Evolutionary conservation across 1,140 invertebrate genomes (phyloP), one percentile per base, ranked within the genome.

Genomic region (Dolichoris vasculosae): DNA sequence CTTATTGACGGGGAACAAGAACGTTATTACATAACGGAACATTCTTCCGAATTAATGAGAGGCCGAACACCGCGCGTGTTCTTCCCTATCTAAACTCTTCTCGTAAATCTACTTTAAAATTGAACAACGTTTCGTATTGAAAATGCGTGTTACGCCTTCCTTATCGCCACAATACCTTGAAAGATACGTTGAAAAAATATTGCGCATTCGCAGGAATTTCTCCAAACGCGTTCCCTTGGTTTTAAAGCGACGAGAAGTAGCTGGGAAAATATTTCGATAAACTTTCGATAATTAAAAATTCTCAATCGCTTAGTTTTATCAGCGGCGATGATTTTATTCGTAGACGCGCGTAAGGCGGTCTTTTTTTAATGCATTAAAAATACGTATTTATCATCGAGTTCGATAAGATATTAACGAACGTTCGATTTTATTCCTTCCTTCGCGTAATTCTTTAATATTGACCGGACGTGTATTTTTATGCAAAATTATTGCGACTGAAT

Each of bases 71-170:
- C 6, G 71, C 71, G 20, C 71, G 17, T 32, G 67, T 59, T 13
- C 17, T n/a, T 8, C n/a, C 38, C 87, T 88, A 88, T 88, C 85
- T 67, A 77, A 87, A 85, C 75, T 75, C 40, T 63, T 83, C 43
- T 78, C 79, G 71, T 89, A 88, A 88, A 89, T 88, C 87, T 76
- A 26, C 13, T 86, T 83, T 83, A 48, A 73, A 86, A 86, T 38
- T 71, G 84, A 59, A 78, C 79, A 85, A 67, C 64, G 17, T n/a
- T 77, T 88, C 75, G 69, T n/a, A 89, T 88, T 88, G 87, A 76
- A 88, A 87, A 75, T 46, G 71, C 71, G 71, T 32, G 71, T 77
- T 83, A 83, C 82, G 40, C 73, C 71, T 40, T 43, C n/a, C 30
- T 46, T 32, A 40, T 43, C 82, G 17, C 20, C 8, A 26, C 35